phyloP scores from a whole-genome alignment of 2,797 vertebrate species.

The Sus cebifrons region DNA sequence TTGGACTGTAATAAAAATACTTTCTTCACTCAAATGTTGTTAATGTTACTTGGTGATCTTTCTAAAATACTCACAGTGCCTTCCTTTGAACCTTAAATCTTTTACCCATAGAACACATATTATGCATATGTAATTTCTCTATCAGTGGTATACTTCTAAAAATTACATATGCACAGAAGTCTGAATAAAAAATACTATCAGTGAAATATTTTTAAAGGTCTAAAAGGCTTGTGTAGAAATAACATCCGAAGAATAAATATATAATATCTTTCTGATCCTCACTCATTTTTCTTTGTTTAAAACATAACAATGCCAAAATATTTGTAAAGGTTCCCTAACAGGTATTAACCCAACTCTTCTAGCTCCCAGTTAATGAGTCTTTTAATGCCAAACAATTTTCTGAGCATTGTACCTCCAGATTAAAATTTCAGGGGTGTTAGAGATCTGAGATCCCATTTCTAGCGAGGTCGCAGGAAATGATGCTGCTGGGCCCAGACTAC shows the following conservation, averaged over 20 bases:
- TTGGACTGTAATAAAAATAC: no score
- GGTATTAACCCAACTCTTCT: not conserved
- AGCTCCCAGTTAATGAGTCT: not conserved
- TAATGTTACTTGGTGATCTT: not conserved
- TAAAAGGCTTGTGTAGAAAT: slow-evolving; percentile 23
- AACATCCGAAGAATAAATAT: slow-evolving; percentile 34
- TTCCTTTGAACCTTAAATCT: slow-evolving; percentile 54
- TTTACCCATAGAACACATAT: not conserved
- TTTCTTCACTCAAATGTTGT: no score
- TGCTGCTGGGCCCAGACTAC: not conserved
- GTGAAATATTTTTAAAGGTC: slow-evolving; percentile 26
- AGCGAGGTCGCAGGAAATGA: not conserved
- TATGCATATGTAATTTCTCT: slow-evolving; percentile 28
- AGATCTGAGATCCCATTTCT: not conserved
- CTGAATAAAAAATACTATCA: not conserved
- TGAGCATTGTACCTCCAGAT: not conserved
- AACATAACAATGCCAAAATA: slow-evolving; percentile 1
- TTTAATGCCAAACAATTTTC: not conserved
- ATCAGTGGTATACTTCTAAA: not conserved
- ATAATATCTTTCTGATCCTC: not conserved
- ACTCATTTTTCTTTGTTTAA: slow-evolving; percentile 36
- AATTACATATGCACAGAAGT: slow-evolving; percentile 2
- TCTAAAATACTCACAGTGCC: not conserved
- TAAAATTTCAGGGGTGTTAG: not conserved
- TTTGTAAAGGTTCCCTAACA: not conserved